Percentiles rank a stretch among this genome's conserved stretches.
phyloP scores from a whole-genome alignment of 2,888 invertebrate genomes.

The Calephelis perditalis region DNA sequence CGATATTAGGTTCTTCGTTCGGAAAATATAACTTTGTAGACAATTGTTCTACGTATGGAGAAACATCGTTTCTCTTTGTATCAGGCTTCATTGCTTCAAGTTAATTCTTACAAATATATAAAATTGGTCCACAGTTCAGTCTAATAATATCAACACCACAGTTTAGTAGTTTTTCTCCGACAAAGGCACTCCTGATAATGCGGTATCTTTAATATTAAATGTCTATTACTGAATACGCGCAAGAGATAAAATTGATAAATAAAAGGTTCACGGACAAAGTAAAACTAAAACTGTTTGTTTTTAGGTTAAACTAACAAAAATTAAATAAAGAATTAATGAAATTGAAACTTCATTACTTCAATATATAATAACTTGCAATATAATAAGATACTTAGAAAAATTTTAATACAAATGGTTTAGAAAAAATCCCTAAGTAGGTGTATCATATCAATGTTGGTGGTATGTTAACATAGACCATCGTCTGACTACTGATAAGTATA shows the following conservation, averaged over 20 bases:
- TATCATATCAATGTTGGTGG: too few relatives aligned
- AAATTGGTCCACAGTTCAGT: conserved; percentile 7
- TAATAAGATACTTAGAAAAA: too few relatives aligned
- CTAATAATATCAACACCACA: not conserved
- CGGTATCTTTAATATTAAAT: conserved; percentile 2
- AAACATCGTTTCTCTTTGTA: not conserved
- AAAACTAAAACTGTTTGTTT: too few relatives aligned
- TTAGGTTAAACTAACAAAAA: too few relatives aligned
- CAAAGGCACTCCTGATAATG: not conserved
- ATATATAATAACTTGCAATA: too few relatives aligned
- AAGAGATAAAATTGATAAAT: conserved; percentile 1
- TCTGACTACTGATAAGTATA: too few relatives aligned
- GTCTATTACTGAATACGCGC: not conserved
- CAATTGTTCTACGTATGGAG: not conserved
- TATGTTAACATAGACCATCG: too few relatives aligned
- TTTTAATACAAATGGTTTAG: too few relatives aligned
- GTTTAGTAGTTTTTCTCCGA: not conserved
- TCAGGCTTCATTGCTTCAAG: not conserved
- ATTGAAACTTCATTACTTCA: too few relatives aligned
- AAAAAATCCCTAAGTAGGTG: too few relatives aligned
- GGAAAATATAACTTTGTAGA: conserved; percentile 33
- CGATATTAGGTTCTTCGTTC: conserved; percentile 34
- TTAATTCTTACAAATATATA: not conserved
- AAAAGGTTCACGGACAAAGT: not conserved
- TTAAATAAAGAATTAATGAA: too few relatives aligned